Base-by-base conservation (phyloP, 2,797 vertebrate genomes). In the Enteromius argenteus region DNA sequence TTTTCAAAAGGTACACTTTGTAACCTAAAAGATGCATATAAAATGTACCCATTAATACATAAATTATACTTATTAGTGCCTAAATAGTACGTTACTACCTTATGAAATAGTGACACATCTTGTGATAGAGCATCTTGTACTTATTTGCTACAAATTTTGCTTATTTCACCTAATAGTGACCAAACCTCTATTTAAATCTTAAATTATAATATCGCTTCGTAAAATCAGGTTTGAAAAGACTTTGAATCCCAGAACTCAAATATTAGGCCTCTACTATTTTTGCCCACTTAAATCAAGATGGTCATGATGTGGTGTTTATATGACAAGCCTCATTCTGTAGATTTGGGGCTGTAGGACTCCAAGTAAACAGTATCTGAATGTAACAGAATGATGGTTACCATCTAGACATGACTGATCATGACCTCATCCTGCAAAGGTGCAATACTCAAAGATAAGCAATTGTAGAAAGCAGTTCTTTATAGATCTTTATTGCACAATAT, bases 371-470 rank as follows among this genome's bases (percentile, higher is more conserved):
- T 27, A 30, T 72, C 42, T 49, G 4, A 32, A 72, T 49, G 8
- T 72, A 30, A 72, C 23, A 4, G 15, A 49, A 49, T 32, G 44
- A 72, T 30, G 27, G 27, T 51, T 51, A 51, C 15, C 27, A 51
- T 73, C 44, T 51, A 51, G 44, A 73, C 71, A 51, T 73, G 44
- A 73, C 27, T 2, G 15, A 30, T 68, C 37, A 68, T 72, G 15
- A 49, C 44, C 2, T 49, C 7, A 72, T 46, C 4, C 15, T 49
- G 42, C 8, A 72, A 72, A 72, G 14, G 17, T 51, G 44, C 27
- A 51, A 13, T 73, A 73, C 13, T 51, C 27, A 21, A 30, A 2
- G 9, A 51, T 51, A 13, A n/a, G 49, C 32, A 14, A 37, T 37
- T 74, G 30, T 53, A 21, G 49, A 74, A 53, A 74, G 30, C 72